phyloP scores from a whole-genome alignment of 2,888 invertebrate species.

The Ptilodon capucinus region DNA sequence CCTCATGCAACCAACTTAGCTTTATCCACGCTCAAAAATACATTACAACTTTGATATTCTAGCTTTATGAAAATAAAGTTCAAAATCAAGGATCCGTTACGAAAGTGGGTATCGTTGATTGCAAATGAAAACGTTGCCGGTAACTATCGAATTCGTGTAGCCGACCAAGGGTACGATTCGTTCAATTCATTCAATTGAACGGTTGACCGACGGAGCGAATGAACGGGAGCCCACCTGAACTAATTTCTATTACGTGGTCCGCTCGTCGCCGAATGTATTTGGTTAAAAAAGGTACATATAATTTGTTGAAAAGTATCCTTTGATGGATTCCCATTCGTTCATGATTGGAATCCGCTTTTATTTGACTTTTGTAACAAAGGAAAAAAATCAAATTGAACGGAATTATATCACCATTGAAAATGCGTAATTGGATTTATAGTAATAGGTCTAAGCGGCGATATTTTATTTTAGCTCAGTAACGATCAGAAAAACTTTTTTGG shows the following conservation, averaged over 20 bases:
- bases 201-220: conserved; percentile 50
- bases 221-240: conserved; percentile 50
- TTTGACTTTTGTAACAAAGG: conserved; percentile 1
- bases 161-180: conserved; percentile 38
- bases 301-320: conserved; percentile 4
- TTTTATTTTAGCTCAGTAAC: neutral
- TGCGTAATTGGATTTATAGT: neutral
- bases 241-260: conserved; percentile 50
- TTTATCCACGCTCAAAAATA: conserved; percentile 1
- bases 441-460: neutral
- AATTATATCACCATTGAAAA: neutral
- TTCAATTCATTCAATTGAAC: conserved; percentile 55
- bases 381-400: neutral
- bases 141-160: conserved; percentile 43
- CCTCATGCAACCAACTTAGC: conserved; percentile 21
- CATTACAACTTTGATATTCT: conserved; percentile 9
- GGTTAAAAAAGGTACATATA: conserved; percentile 23
- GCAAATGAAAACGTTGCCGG: conserved; percentile 30
- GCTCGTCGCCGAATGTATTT: conserved; percentile 32
- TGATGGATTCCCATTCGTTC: conserved; percentile 1
- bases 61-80: conserved; percentile 18
- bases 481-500: no score
- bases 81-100: conserved; percentile 16
- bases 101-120: conserved; percentile 15
- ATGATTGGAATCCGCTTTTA: conserved; percentile 1